phyloP scores from a whole-genome alignment of 1,140 invertebrate genomes.

The Diprion similis region DNA sequence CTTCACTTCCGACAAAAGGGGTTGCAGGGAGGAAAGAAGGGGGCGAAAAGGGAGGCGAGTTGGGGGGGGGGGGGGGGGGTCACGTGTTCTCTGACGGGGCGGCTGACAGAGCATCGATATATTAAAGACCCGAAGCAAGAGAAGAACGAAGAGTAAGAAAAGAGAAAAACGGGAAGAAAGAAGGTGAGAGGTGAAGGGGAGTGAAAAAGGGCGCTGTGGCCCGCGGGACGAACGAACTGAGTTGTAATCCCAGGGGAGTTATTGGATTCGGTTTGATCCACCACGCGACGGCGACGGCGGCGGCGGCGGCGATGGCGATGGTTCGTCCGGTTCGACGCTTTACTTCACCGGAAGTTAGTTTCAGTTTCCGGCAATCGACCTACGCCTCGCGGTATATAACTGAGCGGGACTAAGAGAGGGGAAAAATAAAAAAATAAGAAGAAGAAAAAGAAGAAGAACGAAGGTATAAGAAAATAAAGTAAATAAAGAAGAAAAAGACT shows the following conservation, averaged over 20 bases:
- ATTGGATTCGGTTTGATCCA: conserved; percentile 56
- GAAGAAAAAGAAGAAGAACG: not conserved
- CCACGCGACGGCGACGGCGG: not conserved
- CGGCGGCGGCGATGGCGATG: not conserved
- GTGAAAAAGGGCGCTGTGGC: conserved; percentile 34
- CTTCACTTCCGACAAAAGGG: not conserved
- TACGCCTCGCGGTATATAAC: conserved; percentile 6
- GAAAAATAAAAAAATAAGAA: not conserved
- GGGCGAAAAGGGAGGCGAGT: too few relatives aligned
- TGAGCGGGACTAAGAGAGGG: not conserved
- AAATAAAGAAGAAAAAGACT: conserved; percentile 2
- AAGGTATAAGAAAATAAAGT: not conserved
- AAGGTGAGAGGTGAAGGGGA: conserved; percentile 17
- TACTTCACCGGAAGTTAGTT: conserved; percentile 8
- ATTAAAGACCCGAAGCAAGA: not conserved
- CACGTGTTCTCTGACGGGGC: not conserved
- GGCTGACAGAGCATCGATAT: not conserved
- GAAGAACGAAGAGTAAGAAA: not conserved
- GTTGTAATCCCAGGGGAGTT: conserved; percentile 54
- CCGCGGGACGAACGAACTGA: conserved; percentile 30
- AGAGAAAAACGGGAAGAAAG: not conserved
- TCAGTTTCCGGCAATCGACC: conserved; percentile 11
- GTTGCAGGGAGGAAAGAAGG: too few relatives aligned
- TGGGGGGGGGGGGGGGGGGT: not conserved
- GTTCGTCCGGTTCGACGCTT: not conserved